Conservation (phyloP, 2,888 invertebrate species). For the Netelia inedita region DNA sequence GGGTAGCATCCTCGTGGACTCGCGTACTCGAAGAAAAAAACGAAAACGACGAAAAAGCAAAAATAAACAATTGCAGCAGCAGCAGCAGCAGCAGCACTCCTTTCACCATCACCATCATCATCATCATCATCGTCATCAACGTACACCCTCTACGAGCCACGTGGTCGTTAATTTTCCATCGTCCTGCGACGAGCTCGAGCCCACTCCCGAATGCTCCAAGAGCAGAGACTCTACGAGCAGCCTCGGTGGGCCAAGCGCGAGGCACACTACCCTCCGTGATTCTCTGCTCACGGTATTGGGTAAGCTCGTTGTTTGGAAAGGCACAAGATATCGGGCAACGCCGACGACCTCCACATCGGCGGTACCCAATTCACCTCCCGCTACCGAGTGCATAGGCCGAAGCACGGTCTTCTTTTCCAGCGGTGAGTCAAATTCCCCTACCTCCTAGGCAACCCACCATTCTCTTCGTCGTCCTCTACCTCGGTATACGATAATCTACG, state of each 20-base stretch:
- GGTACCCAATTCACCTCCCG: constrained; percentile 83
- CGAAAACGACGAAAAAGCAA: constrained; percentile 80
- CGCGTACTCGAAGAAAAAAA: constrained; percentile 76
- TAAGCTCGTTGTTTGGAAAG: constrained; percentile 87
- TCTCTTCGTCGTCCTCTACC: not conserved
- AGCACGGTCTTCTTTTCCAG: constrained; percentile 83
- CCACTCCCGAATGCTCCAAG: constrained; percentile 79
- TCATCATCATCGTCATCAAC: constrained; percentile 46
- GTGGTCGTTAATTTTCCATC: constrained; percentile 78
- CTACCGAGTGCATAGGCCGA: constrained; percentile 87
- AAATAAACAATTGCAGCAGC: constrained; percentile 74
- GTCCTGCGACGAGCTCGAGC: constrained; percentile 78
- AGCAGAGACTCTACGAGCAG: constrained; percentile 83
- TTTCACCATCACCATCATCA: constrained; percentile 32
- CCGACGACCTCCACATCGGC: constrained; percentile 85
- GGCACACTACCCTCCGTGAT: constrained; percentile 87
- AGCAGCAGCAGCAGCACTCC: constrained; percentile 54
- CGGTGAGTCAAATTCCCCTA: constrained; percentile 77
- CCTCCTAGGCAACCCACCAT: not conserved
- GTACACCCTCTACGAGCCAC: constrained; percentile 77
- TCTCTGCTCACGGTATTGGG: constrained; percentile 89
- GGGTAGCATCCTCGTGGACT: constrained; percentile 70
- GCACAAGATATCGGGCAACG: constrained; percentile 84
- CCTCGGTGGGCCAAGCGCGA: constrained; percentile 81
- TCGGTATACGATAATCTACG: too few species aligned